A percentile compares a stretch with the other conserved stretches of the same genome.
Evolutionary conservation across 2,113 vertebrate genomes (phyloP).

Genomic region (Macquaria ambigua): DNA sequence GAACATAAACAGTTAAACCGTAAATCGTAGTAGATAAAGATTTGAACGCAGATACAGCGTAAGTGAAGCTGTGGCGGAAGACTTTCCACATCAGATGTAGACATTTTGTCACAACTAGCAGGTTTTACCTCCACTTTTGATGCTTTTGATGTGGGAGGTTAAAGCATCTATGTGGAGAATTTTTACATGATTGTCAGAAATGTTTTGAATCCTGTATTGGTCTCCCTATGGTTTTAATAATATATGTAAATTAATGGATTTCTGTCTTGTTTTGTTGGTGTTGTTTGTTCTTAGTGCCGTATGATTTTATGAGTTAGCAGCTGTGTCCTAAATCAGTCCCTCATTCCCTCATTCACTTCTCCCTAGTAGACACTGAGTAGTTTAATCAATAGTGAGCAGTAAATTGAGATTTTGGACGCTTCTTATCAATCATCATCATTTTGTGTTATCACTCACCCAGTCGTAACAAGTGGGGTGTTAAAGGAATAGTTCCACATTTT

Average conservation of each 20-base stretch:
- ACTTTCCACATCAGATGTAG: background rate
- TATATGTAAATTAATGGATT: background rate
- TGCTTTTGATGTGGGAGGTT: too few relatives aligned
- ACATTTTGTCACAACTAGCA: background rate
- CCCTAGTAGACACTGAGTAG: background rate
- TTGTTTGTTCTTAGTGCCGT: background rate
- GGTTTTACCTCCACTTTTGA: background rate
- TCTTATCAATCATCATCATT: too few relatives aligned
- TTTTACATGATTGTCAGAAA: too few relatives aligned
- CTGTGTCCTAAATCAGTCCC: too few relatives aligned
- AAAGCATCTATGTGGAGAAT: background rate
- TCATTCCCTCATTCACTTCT: too few relatives aligned
- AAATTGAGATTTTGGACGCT: too few relatives aligned
- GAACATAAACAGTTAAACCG: constrained; percentile 11
- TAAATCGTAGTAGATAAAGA: background rate
- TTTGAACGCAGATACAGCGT: background rate
- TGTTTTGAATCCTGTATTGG: background rate
- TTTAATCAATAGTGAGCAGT: background rate
- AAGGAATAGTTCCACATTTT: too few relatives aligned
- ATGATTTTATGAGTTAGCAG: too few relatives aligned
- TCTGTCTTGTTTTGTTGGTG: background rate
- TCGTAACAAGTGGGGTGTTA: too few relatives aligned
- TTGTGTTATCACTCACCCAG: too few relatives aligned
- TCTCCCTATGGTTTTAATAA: background rate
- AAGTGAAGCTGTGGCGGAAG: background rate